Evolutionary conservation across 2,888 invertebrate genomes (phyloP), one percentile per base, ranked within the genome.

Genomic region (Anoplius nigerrimus): DNA sequence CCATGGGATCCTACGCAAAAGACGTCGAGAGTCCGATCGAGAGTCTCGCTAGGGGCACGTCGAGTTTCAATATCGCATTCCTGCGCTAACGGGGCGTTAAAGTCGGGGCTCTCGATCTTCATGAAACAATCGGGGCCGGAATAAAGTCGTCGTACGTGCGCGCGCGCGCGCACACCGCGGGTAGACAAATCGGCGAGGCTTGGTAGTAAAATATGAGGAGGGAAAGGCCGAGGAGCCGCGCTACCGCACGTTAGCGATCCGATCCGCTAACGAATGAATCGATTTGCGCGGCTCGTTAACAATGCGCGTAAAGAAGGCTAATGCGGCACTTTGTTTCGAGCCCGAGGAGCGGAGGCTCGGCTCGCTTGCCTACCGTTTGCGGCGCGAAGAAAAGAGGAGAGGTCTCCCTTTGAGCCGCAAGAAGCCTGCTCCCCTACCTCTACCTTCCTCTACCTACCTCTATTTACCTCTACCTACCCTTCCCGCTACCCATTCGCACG

Each of bases 261-360:
- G 74, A 79, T 79, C 69, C 67, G 52, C 63, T 78, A 78, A 78
- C 78, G 78, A 79, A 79, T 78, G 76, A 62, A 79, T 79, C 79
- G 79, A 76, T 79, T 78, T 78, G 78, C 76, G 66, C 68, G 76
- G 78, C 79, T 78, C 78, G 79, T 78, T 78, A 78, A 78, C 78
- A 77, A 78, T 78, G 72, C 78, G 71, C 62, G 79, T 72, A 76
- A 79, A 76, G 72, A 71, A 72, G 72, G 57, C 75, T 78, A 79
- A 79, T 76, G 78, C 64, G 71, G 71, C 72, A 77, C 74, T 79
- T 78, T 79, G 78, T 78, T 79, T 79, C 79, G 43, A 58, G 43
- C 69, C n/a, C n/a, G n/a, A n/a, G n/a, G n/a, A n/a, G n/a, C n/a
- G n/a, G n/a, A 77, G 72, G 75, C 76, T 79, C 71, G 76, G 65